These are phyloP conservation scores for Caenorhabditis sp. DNA, from an alignment of 2,888 invertebrate genomes.

Conservation along the genomic window DNA sequence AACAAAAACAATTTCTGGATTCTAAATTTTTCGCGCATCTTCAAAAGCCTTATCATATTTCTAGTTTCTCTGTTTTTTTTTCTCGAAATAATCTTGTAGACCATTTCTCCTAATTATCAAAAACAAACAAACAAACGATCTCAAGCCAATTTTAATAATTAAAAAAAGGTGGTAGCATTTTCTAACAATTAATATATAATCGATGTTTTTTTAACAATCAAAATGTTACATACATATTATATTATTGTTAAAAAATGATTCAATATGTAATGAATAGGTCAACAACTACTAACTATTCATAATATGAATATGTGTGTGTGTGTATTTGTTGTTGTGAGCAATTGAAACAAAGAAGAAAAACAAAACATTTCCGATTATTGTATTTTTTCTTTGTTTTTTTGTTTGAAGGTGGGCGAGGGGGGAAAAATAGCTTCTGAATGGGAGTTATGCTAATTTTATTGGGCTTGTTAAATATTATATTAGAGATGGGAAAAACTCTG, in stretches of 20 bases:
- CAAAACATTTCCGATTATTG: background rate
- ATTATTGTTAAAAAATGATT: background rate
- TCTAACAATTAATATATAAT: background rate
- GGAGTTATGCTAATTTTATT: no score
- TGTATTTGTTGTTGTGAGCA: background rate
- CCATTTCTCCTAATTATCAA: no score
- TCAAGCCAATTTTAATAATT: background rate
- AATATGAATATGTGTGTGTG: background rate
- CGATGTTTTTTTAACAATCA: background rate
- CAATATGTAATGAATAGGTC: conserved; percentile 1
- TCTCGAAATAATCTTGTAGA: no score
- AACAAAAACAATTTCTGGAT: background rate
- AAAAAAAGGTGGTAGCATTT: background rate
- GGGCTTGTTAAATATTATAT: no score
- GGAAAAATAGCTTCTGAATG: background rate
- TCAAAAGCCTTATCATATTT: no score
- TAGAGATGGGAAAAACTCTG: no score
- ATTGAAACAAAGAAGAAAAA: background rate
- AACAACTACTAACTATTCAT: conserved; percentile 1
- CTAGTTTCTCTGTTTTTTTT: no score
- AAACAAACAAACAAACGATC: no score
- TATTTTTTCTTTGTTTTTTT: background rate
- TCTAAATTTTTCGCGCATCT: no score
- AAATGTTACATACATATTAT: background rate
- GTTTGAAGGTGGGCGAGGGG: background rate